These are phyloP conservation scores for Pristionchus exspectatus DNA, from an alignment of 2,888 invertebrate genomes.

Conservation along the genomic window DNA sequence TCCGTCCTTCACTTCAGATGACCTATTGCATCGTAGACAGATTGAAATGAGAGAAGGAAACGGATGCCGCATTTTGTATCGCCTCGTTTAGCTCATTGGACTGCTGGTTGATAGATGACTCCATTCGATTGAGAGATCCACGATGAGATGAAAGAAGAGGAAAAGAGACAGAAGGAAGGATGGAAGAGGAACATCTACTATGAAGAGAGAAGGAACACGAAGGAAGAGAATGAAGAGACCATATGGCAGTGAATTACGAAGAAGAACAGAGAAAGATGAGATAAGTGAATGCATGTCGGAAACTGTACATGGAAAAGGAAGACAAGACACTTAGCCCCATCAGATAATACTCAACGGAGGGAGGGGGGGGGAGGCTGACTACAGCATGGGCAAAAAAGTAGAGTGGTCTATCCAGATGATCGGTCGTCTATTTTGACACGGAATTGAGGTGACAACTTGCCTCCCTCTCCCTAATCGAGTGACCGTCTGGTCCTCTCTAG, in stretches of 20 bases:
- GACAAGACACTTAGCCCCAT: slow-evolving; percentile 26
- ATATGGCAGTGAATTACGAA: slow-evolving; percentile 24
- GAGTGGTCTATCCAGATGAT: not conserved
- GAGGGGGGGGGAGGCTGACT: not conserved
- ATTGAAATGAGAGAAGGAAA: not conserved
- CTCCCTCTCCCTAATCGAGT: not conserved
- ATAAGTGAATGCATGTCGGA: slow-evolving; percentile 17
- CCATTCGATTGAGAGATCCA: not conserved
- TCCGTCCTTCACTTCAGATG: not conserved
- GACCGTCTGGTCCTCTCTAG: slow-evolving; percentile 24
- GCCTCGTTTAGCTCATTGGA: not conserved
- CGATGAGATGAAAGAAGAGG: not conserved
- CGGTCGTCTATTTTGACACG: slow-evolving; percentile 3
- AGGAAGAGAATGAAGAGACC: slow-evolving; percentile 28
- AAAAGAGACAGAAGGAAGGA: slow-evolving; percentile 21
- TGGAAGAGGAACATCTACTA: slow-evolving; percentile 12
- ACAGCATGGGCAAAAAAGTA: slow-evolving; percentile 12
- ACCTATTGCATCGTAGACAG: slow-evolving; percentile 25
- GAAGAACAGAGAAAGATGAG: slow-evolving; percentile 18
- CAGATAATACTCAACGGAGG: not conserved
- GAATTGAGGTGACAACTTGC: not conserved
- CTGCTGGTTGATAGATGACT: slow-evolving; percentile 38
- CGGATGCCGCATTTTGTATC: slow-evolving; percentile 35
- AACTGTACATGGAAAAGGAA: not conserved
- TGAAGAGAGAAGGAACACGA: slow-evolving; percentile 14